These are phyloP conservation scores for Cyphomyrus plagiostoma DNA, from an alignment of 2,113 vertebrate species.

Conservation along the genomic window DNA sequence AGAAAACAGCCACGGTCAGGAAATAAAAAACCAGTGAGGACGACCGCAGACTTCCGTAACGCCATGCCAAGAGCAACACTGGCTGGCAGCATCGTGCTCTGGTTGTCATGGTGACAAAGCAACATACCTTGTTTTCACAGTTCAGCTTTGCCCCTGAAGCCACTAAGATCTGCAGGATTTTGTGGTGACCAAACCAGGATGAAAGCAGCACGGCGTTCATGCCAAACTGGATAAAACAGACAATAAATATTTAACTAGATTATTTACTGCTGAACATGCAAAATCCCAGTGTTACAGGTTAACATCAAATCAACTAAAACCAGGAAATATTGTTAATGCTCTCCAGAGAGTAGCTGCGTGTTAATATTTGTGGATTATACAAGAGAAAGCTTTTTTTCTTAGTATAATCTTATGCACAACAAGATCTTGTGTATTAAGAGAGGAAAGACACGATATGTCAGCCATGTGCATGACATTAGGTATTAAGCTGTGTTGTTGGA, in stretches of 20 bases:
- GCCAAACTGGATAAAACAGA: constrained; percentile 69
- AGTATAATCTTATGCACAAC: neutral
- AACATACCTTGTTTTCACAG: constrained; percentile 73
- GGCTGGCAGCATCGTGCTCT: neutral
- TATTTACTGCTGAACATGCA: neutral
- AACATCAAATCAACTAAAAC: neutral
- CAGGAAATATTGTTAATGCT: neutral
- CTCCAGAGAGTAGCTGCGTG: neutral
- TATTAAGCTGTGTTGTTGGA: constrained; percentile 1
- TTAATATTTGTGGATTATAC: neutral
- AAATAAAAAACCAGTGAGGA: neutral
- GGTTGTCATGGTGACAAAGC: neutral
- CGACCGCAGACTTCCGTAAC: neutral
- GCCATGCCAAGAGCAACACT: neutral
- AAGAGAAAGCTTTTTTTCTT: neutral
- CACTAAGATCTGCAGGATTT: constrained; percentile 73
- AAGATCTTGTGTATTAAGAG: neutral
- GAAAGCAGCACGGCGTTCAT: constrained; percentile 83
- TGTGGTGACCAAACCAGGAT: constrained; percentile 83
- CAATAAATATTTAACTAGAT: neutral
- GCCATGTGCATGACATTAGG: constrained; percentile 4
- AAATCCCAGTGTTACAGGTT: neutral
- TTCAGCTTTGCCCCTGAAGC: constrained; percentile 75
- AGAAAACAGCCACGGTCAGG: neutral
- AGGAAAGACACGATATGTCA: neutral